Conservation (phyloP, 2,888 invertebrate genomes). For the Amiota communis region DNA sequence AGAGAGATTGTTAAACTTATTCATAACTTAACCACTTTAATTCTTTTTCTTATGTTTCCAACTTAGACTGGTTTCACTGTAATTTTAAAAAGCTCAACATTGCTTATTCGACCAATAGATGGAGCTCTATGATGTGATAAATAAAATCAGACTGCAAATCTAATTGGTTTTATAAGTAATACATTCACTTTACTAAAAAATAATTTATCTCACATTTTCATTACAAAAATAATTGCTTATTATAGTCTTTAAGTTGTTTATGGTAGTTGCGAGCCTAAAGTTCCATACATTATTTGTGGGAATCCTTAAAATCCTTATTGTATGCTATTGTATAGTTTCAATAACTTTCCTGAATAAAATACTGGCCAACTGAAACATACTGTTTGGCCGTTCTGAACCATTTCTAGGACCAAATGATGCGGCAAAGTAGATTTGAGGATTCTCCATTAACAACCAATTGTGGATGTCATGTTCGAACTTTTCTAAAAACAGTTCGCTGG, state of each 20-base stretch:
- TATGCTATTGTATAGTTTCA: slow-evolving; percentile 28
- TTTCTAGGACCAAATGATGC: slow-evolving; percentile 52
- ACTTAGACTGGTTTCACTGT: too few species aligned
- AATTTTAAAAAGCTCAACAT: too few species aligned
- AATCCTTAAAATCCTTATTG: too few species aligned
- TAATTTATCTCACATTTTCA: not conserved
- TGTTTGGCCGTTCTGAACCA: slow-evolving; percentile 50
- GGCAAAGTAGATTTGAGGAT: slow-evolving; percentile 40
- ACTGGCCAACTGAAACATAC: slow-evolving; percentile 48
- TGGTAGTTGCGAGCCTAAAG: slow-evolving; percentile 19
- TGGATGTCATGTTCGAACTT: slow-evolving; percentile 62
- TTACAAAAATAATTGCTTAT: slow-evolving; percentile 19
- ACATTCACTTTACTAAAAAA: too few species aligned
- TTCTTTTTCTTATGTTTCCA: too few species aligned
- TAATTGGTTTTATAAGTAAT: too few species aligned
- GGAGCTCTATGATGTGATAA: too few species aligned
- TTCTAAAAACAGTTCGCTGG: slow-evolving; percentile 56
- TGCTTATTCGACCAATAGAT: too few species aligned
- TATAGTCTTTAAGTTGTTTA: slow-evolving; percentile 17
- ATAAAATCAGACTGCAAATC: too few species aligned
- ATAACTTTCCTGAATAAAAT: slow-evolving; percentile 50
- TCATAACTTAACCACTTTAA: too few species aligned
- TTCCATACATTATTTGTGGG: not conserved
- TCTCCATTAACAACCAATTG: slow-evolving; percentile 57
- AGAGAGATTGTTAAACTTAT: too few species aligned